These are phyloP conservation scores for Rhadina sibilatrix DNA, from an alignment of 2,113 vertebrate species.

Conservation along the genomic window DNA sequence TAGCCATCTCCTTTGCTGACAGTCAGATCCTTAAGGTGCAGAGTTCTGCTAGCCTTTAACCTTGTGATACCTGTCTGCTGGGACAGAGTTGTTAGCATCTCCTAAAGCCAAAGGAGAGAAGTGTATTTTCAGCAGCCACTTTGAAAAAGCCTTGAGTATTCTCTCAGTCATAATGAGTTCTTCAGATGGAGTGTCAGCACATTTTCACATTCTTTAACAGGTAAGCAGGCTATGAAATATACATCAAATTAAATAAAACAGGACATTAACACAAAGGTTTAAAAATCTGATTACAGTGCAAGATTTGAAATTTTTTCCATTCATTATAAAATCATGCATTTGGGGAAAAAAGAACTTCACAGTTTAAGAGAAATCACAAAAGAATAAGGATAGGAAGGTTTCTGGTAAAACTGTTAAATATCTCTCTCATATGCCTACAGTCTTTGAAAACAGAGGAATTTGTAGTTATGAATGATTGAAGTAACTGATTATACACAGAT, in stretches of 20 bases:
- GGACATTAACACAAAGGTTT: slow-evolving; percentile 73
- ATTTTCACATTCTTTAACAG: slow-evolving; percentile 75
- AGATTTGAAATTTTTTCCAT: background rate
- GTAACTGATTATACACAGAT: slow-evolving; percentile 82
- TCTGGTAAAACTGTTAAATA: slow-evolving; percentile 56
- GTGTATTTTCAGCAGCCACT: slow-evolving; percentile 66
- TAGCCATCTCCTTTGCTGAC: background rate
- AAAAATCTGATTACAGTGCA: slow-evolving; percentile 63
- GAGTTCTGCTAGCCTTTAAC: slow-evolving; percentile 55
- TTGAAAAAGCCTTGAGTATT: slow-evolving; percentile 75
- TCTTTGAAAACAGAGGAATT: slow-evolving; percentile 70
- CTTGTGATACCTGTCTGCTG: slow-evolving; percentile 53
- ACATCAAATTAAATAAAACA: slow-evolving; percentile 78
- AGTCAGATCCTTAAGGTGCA: slow-evolving; percentile 34
- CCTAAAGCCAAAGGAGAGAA: slow-evolving; percentile 69
- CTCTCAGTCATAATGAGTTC: slow-evolving; percentile 73
- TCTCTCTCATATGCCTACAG: slow-evolving; percentile 67
- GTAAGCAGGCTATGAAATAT: slow-evolving; percentile 70
- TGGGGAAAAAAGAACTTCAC: background rate
- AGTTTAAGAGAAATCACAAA: slow-evolving; percentile 56
- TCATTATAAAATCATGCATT: slow-evolving; percentile 61
- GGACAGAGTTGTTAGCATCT: slow-evolving; percentile 72
- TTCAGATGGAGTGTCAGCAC: slow-evolving; percentile 72
- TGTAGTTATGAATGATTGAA: slow-evolving; percentile 82
- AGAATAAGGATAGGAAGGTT: slow-evolving; percentile 16